Base-by-base conservation (phyloP, 2,113 vertebrate species). In the Ptilorrhoa leucosticta region DNA sequence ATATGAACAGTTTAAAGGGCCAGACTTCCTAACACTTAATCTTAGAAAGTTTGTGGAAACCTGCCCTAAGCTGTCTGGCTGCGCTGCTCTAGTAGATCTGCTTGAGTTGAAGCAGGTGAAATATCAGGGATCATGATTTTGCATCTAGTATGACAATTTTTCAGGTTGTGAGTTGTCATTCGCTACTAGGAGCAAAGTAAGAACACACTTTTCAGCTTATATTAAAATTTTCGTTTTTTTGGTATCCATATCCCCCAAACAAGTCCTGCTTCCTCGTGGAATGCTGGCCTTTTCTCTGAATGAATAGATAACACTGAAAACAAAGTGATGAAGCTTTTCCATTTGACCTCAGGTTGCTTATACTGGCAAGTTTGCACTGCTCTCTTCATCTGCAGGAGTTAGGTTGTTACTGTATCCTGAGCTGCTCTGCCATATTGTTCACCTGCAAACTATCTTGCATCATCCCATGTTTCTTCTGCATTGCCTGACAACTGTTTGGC, bases 211-310 rank as follows among this genome's bases (percentile, higher is more conserved):
- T 83, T 83, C 18, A 26, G 61, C 7, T 76, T 54, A 40, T 15
- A 37, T 53, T 48, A 79, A 40, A 54, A 51, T 86, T 85, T 97
- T 94, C 39, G 4, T 66, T 95, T 96, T 95, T 93, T 45, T 81
- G 15, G 23, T 86, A 28, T 95, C 86, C 22, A 53, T 85, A 82
- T 82, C 19, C 7, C 11, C 19, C 39, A 76, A 39, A 83, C 40
- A 92, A 93, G 65, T 87, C n/a, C 61, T 73, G 45, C 37, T 92
- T 71, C 18, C 66, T 90, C 42, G 31, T 37, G n/a, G 27, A 77
- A 37, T 64, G 56, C 2, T 37, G 17, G 7, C 21, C 42, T 57
- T n/a, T 6, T 45, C 30, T 60, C 39, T 51, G 35, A 53, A 42
- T 31, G 3, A 20, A 6, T 13, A 45, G 13, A 18, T 11, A 42